These are phyloP conservation scores for Spondyliosoma cantharus DNA, from an alignment of 2,797 vertebrate species.

Conservation along the genomic window DNA sequence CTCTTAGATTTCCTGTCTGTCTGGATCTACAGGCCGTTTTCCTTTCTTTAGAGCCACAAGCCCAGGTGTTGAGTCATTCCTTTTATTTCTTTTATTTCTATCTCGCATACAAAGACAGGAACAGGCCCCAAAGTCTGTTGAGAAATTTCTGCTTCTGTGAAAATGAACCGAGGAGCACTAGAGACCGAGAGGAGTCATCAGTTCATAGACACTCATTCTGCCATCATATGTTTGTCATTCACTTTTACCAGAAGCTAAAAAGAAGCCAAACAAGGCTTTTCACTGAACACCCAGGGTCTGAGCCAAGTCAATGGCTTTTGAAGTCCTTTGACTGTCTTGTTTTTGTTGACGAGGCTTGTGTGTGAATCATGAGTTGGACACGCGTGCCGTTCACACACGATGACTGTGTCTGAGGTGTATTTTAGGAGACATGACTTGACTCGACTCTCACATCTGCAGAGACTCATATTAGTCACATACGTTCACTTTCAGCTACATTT, in stretches of 20 bases:
- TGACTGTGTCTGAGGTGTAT: slow-evolving; percentile 42
- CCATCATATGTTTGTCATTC: slow-evolving; percentile 48
- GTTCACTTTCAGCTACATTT: neutral
- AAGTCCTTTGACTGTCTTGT: slow-evolving; percentile 29
- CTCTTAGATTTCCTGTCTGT: slow-evolving; percentile 38
- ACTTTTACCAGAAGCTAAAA: slow-evolving; percentile 57
- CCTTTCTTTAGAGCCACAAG: slow-evolving; percentile 21
- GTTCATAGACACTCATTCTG: slow-evolving; percentile 22
- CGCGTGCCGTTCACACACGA: slow-evolving; percentile 38
- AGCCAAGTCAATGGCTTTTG: slow-evolving; percentile 11
- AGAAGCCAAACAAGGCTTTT: slow-evolving; percentile 6
- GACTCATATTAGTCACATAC: slow-evolving; percentile 3
- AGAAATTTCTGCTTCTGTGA: slow-evolving; percentile 54
- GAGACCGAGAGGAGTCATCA: slow-evolving; percentile 19
- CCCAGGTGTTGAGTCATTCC: slow-evolving; percentile 60
- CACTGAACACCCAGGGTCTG: neutral
- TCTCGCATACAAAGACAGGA: neutral
- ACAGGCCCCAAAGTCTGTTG: neutral
- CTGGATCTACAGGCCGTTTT: slow-evolving; percentile 38
- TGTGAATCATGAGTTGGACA: slow-evolving; percentile 49
- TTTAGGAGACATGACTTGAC: slow-evolving; percentile 23
- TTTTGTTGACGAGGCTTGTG: slow-evolving; percentile 35
- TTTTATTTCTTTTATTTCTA: slow-evolving; percentile 16
- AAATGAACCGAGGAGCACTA: slow-evolving; percentile 32
- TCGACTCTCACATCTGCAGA: slow-evolving; percentile 29